Base-by-base conservation (phyloP, 2,113 vertebrate species). In the Aleadryas rufinucha region DNA sequence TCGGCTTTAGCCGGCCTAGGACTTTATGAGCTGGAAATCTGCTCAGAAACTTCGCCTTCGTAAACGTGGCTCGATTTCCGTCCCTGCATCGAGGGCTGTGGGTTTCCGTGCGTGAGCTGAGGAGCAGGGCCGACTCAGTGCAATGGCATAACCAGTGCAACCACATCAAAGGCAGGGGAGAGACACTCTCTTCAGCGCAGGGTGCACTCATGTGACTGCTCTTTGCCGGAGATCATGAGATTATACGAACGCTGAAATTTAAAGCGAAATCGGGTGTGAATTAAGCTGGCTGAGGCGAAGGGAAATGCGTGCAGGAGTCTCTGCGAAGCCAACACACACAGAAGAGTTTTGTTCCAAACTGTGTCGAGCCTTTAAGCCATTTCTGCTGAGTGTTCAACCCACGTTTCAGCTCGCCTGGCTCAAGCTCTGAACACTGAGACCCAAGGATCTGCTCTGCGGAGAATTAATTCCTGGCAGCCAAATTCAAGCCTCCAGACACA, bases 1-100 rank as follows among this genome's bases (percentile, higher is more conserved):
- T n/a, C 41, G 35, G 17, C 49, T 90, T 77, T 60, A 68, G 18
- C 65, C 27, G 23, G 31, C 60, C 65, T 53, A 72, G 42, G 45
- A 72, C 30, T 49, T 84, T 20, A 53, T 7, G 30, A 76, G n/a
- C 57, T 91, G 82, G 39, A 90, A 74, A 77, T 69, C n/a, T 83
- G 16, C 63, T 72, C 41, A 79, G 65, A 69, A 86, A 76, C 9
- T 18, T 52, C 65, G 45, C 33, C 50, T 41, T 42, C 5, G 2
- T 59, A 39, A 61, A 52, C 0, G 0, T 19, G 44, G 54, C 42
- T 63, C 0, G 1, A 42, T 71, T 84, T 16, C 27, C 7, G 1
- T 5, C 39, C 69, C 61, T 65, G 79, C 68, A 59, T 24, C 54
- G 8, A 65, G 52, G 61, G 23, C 61, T 56, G 42, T n/a, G 78